Base-by-base conservation (phyloP, 2,113 vertebrate genomes). In the Lepus europaeus region DNA sequence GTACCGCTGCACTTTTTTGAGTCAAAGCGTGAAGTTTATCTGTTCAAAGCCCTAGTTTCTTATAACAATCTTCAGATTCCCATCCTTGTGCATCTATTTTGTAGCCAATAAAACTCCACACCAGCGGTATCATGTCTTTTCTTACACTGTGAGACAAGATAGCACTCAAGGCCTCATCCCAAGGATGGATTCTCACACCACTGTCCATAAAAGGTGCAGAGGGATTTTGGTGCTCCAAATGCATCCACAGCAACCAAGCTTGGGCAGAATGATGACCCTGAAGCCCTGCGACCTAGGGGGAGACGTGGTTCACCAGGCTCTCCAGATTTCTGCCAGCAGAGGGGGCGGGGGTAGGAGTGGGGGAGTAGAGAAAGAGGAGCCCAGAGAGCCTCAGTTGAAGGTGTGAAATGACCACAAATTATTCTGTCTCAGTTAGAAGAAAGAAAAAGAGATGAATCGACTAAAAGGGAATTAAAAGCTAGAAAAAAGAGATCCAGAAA, bases 31-130 rank as follows among this genome's bases (percentile, higher is more conserved):
- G 25, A 59, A 69, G 27, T 87, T 53, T n/a, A 73, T 36, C 64
- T 94, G n/a, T 53, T 51, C 66, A 90, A 93, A 90, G 45, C 25
- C 76, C 77, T 80, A 8, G 59, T 90, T 78, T 76, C 22, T 20
- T 45, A 61, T 63, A 25, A 25, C 9, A 33, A 2, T 16, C 25
- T 87, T 95, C 36, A 36, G 64, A 85, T 29, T 59, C 68, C 56
- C 61, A 61, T 53, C 33, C 1, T 16, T 68, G 6, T 33, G 4
- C 53, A 83, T 82, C 49, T 68, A 9, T 95, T 96, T 93, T 93
- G 39, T 87, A 91, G 56, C 49, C 80, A 97, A 94, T 96, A 97
- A 97, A 97, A 76, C 27, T 72, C 61, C 68, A 56, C 3, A 27
- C 6, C 23, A 72, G 3, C 59, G 81, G 31, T 10, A 36, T 64